phyloP scores from a whole-genome alignment of 2,888 invertebrate species.

The Phaedon cochleariae region DNA sequence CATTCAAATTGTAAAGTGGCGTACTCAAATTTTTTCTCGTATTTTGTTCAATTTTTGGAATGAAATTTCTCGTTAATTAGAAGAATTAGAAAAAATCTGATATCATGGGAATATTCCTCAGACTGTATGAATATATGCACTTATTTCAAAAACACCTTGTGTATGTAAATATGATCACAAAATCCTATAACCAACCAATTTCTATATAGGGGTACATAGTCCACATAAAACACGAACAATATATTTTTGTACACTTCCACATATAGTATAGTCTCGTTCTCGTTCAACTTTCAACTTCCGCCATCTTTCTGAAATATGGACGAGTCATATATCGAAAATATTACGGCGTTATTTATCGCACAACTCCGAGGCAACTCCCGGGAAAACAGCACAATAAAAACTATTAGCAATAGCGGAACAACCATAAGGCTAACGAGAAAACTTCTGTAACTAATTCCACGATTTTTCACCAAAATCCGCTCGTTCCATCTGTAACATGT shows the following conservation, averaged over 20 bases:
- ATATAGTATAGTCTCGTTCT: background rate
- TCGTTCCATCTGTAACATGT: background rate
- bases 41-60: too few relatives aligned
- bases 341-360: slow-evolving; percentile 43
- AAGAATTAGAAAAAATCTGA: too few relatives aligned
- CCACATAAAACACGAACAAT: background rate
- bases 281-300: background rate
- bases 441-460: slow-evolving; percentile 54
- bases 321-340: slow-evolving; percentile 44
- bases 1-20: too few relatives aligned
- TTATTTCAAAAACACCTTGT: too few relatives aligned
- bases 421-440: slow-evolving; percentile 54
- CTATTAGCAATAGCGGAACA: slow-evolving; percentile 52
- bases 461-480: slow-evolving; percentile 48
- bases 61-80: too few relatives aligned
- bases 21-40: too few relatives aligned
- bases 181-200: too few relatives aligned
- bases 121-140: too few relatives aligned
- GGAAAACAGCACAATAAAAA: slow-evolving; percentile 52
- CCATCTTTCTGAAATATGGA: slow-evolving; percentile 35
- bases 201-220: too few relatives aligned
- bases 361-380: slow-evolving; percentile 39
- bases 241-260: background rate
- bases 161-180: too few relatives aligned
- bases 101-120: too few relatives aligned